phyloP scores from a whole-genome alignment of 2,113 vertebrate species.

The Etheostoma cragini region DNA sequence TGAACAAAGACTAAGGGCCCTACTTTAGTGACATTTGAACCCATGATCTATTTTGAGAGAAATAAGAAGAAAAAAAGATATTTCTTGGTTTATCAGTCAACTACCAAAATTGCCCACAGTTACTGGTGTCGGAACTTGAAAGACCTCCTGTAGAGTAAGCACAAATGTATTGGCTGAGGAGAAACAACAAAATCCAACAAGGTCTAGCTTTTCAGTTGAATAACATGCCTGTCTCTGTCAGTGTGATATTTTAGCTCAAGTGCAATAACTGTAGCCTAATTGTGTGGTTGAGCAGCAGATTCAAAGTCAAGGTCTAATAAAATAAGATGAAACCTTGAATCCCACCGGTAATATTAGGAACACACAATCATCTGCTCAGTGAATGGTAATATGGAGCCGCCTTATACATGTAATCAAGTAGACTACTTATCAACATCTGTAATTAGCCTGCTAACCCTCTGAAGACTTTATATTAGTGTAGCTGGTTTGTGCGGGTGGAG shows the following conservation, averaged over 20 bases:
- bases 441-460: slow-evolving; percentile 1
- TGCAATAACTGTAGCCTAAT: neutral
- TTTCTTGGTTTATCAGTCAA: neutral
- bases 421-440: neutral
- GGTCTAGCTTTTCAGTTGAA: neutral
- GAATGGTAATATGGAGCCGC: neutral
- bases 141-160: too few relatives aligned
- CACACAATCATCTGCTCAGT: neutral
- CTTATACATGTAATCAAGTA: neutral
- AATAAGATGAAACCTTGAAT: neutral
- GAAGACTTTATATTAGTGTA: neutral
- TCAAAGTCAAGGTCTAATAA: neutral
- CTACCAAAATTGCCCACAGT: neutral
- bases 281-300: too few relatives aligned
- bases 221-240: neutral
- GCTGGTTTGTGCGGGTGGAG: slow-evolving; percentile 1
- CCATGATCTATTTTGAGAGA: neutral
- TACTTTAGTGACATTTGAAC: too few relatives aligned
- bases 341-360: neutral
- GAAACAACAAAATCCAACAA: neutral
- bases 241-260: neutral
- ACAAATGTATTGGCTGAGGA: neutral
- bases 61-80: neutral
- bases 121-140: neutral
- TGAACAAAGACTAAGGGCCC: too few relatives aligned